Evolutionary conservation across 1,140 invertebrate genomes (phyloP).

Genomic region (Cyrtorhinus lividipennis): DNA sequence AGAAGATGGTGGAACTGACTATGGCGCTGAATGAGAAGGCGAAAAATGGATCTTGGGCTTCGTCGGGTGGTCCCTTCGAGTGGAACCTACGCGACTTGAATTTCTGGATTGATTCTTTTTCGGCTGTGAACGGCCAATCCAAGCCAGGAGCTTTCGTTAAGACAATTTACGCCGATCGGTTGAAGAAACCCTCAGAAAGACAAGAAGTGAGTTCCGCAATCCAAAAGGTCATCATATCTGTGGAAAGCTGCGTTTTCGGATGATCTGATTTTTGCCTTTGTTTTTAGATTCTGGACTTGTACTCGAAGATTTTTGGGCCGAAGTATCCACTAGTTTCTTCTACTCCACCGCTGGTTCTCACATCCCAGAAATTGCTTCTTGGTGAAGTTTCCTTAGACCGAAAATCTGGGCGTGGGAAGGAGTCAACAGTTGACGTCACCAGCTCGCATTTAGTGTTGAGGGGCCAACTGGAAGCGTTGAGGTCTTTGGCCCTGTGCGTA

Average conservation of each 20-base stretch:
- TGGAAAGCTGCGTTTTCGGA: neutral
- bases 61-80: constrained; percentile 88
- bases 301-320: constrained; percentile 39
- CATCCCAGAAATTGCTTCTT: constrained; percentile 36
- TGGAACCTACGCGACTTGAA: constrained; percentile 92
- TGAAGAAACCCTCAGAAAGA: constrained; percentile 60
- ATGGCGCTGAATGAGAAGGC: constrained; percentile 27
- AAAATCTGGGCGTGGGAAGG: neutral
- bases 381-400: constrained; percentile 36
- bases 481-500: constrained; percentile 64
- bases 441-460: constrained; percentile 45
- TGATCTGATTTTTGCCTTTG: neutral
- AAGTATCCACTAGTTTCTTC: constrained; percentile 34
- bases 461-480: constrained; percentile 46
- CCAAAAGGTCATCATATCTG: neutral
- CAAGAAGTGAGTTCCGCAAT: constrained; percentile 36
- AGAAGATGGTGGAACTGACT: constrained; percentile 71
- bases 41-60: constrained; percentile 45
- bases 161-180: constrained; percentile 65
- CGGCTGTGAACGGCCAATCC: constrained; percentile 24
- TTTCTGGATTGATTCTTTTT: constrained; percentile 66
- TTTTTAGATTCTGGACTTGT: constrained; percentile 41
- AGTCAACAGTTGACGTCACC: constrained; percentile 29
- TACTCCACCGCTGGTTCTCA: constrained; percentile 36
- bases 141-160: constrained; percentile 52